Conservation (phyloP, 2,113 vertebrate species). For the Lepus europaeus region DNA sequence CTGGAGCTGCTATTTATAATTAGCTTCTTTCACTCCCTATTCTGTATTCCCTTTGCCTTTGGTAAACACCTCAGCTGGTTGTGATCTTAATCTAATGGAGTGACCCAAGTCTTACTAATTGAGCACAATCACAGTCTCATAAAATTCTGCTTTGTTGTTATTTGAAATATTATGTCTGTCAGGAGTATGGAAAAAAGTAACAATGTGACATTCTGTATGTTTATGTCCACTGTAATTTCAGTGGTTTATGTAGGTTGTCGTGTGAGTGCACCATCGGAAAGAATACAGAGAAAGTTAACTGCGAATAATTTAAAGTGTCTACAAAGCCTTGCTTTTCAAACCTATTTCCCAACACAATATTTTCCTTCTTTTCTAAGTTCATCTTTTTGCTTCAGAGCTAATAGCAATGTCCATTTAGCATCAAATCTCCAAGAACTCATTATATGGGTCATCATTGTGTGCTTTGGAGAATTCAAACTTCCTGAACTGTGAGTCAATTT, state of each 20-base stretch:
- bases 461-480: constrained; percentile 52
- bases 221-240: neutral
- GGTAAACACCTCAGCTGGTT: neutral
- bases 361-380: constrained; percentile 53
- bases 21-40: neutral
- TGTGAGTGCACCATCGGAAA: neutral
- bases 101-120: no score
- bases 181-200: neutral
- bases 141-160: neutral
- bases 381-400: constrained; percentile 55
- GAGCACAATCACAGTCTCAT: neutral
- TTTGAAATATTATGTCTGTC: neutral
- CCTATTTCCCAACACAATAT: constrained; percentile 36
- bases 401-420: constrained; percentile 61
- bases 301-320: constrained; percentile 15
- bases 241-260: neutral
- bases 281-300: neutral
- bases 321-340: constrained; percentile 7
- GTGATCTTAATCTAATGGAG: neutral
- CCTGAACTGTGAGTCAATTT: constrained; percentile 59
- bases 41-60: neutral
- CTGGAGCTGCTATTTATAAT: neutral
- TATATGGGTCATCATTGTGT: constrained; percentile 22
- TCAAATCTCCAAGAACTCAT: constrained; percentile 40
- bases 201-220: neutral